These are phyloP conservation scores for Poecilus cupreus DNA, from an alignment of 2,888 invertebrate species.

Conservation along the genomic window DNA sequence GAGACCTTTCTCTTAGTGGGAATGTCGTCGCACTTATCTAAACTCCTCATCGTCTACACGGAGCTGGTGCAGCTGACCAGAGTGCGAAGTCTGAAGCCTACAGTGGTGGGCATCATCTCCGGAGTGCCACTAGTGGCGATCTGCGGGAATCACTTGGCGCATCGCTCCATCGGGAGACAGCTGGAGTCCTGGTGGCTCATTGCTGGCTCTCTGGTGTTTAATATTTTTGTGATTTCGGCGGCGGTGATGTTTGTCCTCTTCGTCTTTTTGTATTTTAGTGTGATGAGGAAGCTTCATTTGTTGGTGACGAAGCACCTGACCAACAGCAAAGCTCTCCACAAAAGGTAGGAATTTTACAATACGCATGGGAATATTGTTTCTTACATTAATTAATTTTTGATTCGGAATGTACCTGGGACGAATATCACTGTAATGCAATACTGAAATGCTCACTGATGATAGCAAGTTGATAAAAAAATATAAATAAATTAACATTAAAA, in stretches of 20 bases:
- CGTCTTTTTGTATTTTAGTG: conserved; percentile 80
- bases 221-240: conserved; percentile 81
- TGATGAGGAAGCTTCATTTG: conserved; percentile 78
- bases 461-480: too few species aligned
- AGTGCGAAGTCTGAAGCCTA: conserved; percentile 76
- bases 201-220: conserved; percentile 76
- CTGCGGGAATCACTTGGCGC: conserved; percentile 80
- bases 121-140: conserved; percentile 82
- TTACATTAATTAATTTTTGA: too few species aligned
- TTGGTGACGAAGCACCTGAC: conserved; percentile 79
- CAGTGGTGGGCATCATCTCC: conserved; percentile 81
- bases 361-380: too few species aligned
- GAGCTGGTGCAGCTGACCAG: conserved; percentile 79
- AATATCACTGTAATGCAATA: too few species aligned
- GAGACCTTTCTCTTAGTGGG: conserved; percentile 81
- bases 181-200: conserved; percentile 81
- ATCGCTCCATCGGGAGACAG: conserved; percentile 77
- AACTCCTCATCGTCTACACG: conserved; percentile 81
- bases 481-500: too few species aligned
- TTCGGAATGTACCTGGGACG: too few species aligned
- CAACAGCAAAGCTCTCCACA: conserved; percentile 75
- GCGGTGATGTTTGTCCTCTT: conserved; percentile 81
- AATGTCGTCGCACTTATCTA: conserved; percentile 83
- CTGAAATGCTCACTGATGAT: too few species aligned
- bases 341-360: conserved; percentile 73